Evolutionary conservation across 2,797 vertebrate species (phyloP).

Genomic region (Sebastes nivosus): DNA sequence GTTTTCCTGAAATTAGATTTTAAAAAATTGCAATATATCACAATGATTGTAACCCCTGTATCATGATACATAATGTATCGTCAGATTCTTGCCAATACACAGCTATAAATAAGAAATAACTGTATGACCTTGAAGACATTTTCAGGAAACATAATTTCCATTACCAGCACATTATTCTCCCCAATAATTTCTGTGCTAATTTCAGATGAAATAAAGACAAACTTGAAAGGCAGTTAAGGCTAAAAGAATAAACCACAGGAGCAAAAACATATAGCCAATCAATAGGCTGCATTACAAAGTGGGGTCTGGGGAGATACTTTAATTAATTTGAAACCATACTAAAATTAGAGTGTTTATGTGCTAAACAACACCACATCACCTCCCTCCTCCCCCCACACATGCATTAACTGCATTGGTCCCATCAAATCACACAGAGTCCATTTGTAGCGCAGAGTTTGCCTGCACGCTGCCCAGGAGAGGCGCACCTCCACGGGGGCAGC

Average conservation of each 20-base stretch:
- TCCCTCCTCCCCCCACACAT: too few species aligned
- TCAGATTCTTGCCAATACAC: too few species aligned
- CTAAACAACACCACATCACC: not conserved
- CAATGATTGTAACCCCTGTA: too few species aligned
- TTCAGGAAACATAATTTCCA: not conserved
- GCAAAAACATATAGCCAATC: not conserved
- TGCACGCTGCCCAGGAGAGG: not conserved
- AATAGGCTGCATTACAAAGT: not conserved
- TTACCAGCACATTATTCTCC: not conserved
- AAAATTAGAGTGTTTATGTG: constrained; percentile 7
- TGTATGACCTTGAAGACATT: not conserved
- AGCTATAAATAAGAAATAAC: too few species aligned
- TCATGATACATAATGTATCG: too few species aligned
- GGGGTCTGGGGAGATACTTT: not conserved
- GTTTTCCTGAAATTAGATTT: too few species aligned
- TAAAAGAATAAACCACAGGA: too few species aligned
- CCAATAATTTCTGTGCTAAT: not conserved
- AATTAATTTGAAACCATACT: not conserved
- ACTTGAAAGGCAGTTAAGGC: not conserved
- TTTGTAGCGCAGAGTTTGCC: constrained; percentile 17
- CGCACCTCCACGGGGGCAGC: not conserved
- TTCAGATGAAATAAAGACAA: not conserved
- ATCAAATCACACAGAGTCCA: constrained; percentile 5
- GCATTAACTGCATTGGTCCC: not conserved
- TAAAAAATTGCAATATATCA: too few species aligned